Evolutionary conservation across 2,797 vertebrate genomes (phyloP).

Genomic region (Mus minutoides): DNA sequence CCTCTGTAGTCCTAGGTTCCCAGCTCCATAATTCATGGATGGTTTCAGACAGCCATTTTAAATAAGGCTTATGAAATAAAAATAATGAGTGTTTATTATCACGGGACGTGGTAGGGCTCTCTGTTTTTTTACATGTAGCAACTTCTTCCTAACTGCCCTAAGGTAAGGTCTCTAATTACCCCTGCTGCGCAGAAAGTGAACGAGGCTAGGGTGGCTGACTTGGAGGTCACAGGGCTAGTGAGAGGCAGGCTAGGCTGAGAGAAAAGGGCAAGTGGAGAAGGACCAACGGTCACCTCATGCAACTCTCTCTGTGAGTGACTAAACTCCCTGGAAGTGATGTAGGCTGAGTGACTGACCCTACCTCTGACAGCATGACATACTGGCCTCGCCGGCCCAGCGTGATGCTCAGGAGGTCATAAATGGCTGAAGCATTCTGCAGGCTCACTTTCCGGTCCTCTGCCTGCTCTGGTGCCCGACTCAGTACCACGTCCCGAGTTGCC

Average conservation of each 20-base stretch:
- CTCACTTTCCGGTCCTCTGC: constrained; percentile 92
- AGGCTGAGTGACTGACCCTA: constrained; percentile 74
- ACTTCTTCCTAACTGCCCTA: background rate
- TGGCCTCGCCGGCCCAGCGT: constrained; percentile 98
- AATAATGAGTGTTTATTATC: background rate
- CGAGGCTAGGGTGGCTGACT: background rate
- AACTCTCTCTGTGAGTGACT: accelerated
- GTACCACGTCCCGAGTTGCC: constrained; percentile 95
- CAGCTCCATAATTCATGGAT: background rate
- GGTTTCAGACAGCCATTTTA: background rate
- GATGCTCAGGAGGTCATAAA: constrained; percentile 97
- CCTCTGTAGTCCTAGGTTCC: background rate
- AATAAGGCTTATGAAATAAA: background rate
- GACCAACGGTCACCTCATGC: background rate
- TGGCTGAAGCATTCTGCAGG: constrained; percentile 92
- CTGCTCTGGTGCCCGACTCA: constrained; percentile 95
- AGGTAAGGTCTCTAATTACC: background rate
- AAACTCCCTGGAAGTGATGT: background rate
- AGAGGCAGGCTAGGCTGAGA: background rate
- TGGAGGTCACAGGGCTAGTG: background rate
- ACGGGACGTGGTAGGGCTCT: background rate
- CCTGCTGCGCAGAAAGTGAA: background rate
- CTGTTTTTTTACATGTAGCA: background rate
- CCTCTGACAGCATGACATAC: constrained; percentile 98
- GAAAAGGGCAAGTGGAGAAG: background rate